Evolutionary conservation across 92 coral and sea anemone genomes (phyloP).

Genomic region (Meandrina meandrites): DNA sequence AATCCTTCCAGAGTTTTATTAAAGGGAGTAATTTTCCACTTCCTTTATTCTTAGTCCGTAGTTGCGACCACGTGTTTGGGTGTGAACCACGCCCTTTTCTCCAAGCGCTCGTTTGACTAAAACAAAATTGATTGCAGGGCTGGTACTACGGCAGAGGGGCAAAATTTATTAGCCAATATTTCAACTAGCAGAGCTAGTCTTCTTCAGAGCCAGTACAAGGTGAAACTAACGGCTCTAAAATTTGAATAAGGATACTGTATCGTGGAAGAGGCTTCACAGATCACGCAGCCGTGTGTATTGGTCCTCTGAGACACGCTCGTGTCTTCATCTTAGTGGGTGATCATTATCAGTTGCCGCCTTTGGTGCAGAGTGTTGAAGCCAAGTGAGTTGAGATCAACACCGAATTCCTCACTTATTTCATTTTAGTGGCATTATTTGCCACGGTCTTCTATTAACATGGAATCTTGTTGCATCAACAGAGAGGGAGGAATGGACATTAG

Average conservation of each 20-base stretch:
- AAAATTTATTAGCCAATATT: too few species aligned
- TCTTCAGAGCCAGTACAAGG: too few species aligned
- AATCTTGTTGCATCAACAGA: conserved; percentile 38
- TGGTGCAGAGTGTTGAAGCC: conserved; percentile 96
- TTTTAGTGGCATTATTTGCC: too few species aligned
- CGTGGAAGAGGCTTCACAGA: conserved; percentile 99
- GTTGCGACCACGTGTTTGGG: conserved; percentile 99
- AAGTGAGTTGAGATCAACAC: conserved; percentile 52
- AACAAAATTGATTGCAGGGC: too few species aligned
- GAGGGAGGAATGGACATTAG: conserved; percentile 98
- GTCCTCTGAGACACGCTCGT: conserved; percentile 89
- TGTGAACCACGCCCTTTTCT: conserved; percentile 90
- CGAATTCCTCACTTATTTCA: too few species aligned
- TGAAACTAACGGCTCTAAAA: too few species aligned
- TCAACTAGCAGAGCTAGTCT: too few species aligned
- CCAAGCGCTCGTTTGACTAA: conserved; percentile 93
- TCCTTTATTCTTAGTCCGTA: conserved; percentile 56
- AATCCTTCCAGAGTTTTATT: background rate
- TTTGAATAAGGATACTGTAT: too few species aligned
- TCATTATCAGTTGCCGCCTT: conserved; percentile 97
- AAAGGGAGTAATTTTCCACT: background rate
- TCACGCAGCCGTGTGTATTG: conserved; percentile 95
- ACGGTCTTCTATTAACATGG: background rate
- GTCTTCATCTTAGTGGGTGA: conserved; percentile 98
- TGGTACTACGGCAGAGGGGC: too few species aligned